Evolutionary conservation across 2,113 vertebrate species (phyloP), one percentile per base, ranked within the genome.

Genomic region (Orycteropus afer): DNA sequence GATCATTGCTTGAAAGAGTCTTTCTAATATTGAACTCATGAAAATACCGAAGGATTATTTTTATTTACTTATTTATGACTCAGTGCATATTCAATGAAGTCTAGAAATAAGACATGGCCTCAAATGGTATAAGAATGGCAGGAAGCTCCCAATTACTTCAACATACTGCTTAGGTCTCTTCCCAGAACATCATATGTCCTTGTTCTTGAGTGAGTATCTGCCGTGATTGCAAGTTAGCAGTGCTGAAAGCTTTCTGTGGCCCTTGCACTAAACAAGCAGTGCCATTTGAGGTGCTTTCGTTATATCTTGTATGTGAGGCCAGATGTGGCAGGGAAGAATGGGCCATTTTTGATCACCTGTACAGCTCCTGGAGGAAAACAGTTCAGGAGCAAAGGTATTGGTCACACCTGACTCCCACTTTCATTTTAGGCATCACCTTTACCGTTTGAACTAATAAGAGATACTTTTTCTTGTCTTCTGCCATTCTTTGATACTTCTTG

Each of bases 61-160:
- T 57, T 88, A 84, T 61, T 34, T 7, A 76, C 90, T 90, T 84
- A 10, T 57, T n/a, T n/a, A n/a, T n/a, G n/a, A n/a, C n/a, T 90
- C 61, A 22, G 7, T 65, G 37, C 80, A 71, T 61, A 63, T 34
- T 23, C 34, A 42, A 0, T 61, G 27, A 82, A 51, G 15, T 79
- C 47, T 67, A 40, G 55, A 93, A 84, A 53, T 83, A 40, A 23
- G 20, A 77, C 25, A 76, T 59, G 11, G 37, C 42, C 45, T 49
- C 2, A 67, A 14, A 29, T 86, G 59, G 20, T 51, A 14, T 78
- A 82, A 82, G 32, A 80, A 42, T 83, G 15, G 27, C 89, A 94
- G 53, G 82, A 69, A 42, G 40, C n/a, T 63, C 23, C 61, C 81
- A 40, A n/a, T 84, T 85, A 69, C 22, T 93, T 78, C 0, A 8